A percentile compares a stretch with the other conserved stretches of the same genome.
These are phyloP conservation scores for Tamias sibiricus DNA, from an alignment of 2,113 vertebrate species.

Conservation along the genomic window DNA sequence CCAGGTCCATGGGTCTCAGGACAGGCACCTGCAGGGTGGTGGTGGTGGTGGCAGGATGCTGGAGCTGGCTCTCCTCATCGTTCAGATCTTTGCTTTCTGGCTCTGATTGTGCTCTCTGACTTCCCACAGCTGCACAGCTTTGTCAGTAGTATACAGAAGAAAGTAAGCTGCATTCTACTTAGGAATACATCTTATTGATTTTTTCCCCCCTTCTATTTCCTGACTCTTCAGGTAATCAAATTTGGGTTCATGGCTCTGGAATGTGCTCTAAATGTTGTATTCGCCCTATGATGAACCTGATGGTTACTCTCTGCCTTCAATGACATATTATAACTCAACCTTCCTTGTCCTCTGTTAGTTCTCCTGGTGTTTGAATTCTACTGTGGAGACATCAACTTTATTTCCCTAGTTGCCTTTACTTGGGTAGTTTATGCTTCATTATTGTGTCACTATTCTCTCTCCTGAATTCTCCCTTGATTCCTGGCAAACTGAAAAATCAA, in stretches of 20 bases:
- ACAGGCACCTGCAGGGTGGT: not conserved
- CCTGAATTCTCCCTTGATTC: conserved; percentile 44
- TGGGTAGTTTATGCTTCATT: conserved; percentile 64
- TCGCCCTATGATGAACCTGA: not conserved
- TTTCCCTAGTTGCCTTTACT: conserved; percentile 64
- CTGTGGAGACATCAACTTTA: conserved; percentile 14
- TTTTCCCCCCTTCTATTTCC: not conserved
- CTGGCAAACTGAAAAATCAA: not conserved
- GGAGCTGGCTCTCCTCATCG: not conserved
- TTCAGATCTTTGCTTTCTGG: not conserved
- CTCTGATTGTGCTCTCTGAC: not conserved
- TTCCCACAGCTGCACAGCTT: not conserved
- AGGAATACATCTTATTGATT: not conserved
- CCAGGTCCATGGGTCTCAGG: not conserved
- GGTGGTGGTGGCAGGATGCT: not conserved
- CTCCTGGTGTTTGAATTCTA: not conserved
- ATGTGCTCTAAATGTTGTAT: not conserved
- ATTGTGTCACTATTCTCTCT: conserved; percentile 65
- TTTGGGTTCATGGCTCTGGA: not conserved
- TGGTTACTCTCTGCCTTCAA: not conserved
- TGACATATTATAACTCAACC: not conserved
- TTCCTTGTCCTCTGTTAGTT: not conserved
- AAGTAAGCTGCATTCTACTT: not conserved
- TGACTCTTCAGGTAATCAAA: not conserved
- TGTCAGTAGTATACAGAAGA: not conserved